Conservation (phyloP, 2,113 vertebrate species). For the Thomomys bottae region DNA sequence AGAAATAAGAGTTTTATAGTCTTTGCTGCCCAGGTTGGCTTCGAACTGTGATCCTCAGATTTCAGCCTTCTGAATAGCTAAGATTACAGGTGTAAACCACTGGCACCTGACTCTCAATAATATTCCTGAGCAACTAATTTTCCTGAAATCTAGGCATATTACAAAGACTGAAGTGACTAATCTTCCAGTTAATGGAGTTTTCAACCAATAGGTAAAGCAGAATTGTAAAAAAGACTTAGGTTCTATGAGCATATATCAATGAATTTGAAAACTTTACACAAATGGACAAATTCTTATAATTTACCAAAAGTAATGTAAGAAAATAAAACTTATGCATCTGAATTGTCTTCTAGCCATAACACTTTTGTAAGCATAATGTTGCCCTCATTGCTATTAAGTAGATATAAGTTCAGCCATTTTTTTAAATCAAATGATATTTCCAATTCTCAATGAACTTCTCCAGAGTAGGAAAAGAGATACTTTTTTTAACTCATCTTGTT, state of each 20-base stretch:
- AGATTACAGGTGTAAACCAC: too few relatives aligned
- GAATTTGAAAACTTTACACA: not conserved
- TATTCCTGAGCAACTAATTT: not conserved
- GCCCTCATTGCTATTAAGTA: not conserved
- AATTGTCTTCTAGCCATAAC: slow-evolving; percentile 1
- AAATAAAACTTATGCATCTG: not conserved
- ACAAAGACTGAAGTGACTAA: not conserved
- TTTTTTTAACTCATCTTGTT: not conserved
- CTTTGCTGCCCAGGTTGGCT: too few relatives aligned
- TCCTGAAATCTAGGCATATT: not conserved
- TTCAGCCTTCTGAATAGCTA: too few relatives aligned
- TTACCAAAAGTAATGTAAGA: not conserved
- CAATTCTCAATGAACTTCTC: slow-evolving; percentile 29
- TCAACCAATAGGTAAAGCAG: not conserved
- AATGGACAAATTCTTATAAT: slow-evolving; percentile 14
- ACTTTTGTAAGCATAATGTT: not conserved
- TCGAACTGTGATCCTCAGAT: too few relatives aligned
- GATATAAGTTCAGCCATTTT: not conserved
- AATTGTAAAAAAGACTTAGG: not conserved
- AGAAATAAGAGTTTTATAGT: too few relatives aligned
- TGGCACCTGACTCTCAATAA: too few relatives aligned
- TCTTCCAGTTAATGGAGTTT: not conserved
- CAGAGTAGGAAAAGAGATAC: not conserved
- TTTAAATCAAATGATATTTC: not conserved
- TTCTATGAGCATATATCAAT: not conserved